phyloP scores from a whole-genome alignment of 2,888 invertebrate species.

The Calephelis perditalis region DNA sequence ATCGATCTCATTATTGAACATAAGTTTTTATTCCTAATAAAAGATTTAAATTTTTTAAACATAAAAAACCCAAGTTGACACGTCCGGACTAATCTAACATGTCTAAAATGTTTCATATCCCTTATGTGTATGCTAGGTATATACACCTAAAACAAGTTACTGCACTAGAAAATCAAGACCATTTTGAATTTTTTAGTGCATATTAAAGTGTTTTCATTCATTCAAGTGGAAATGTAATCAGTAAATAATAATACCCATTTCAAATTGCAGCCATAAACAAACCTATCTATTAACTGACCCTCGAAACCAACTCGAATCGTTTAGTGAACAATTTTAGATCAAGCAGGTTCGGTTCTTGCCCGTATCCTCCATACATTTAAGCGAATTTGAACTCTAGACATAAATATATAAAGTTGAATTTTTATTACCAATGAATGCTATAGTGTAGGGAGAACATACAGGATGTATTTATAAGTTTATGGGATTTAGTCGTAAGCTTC shows the following conservation, averaged over 20 bases:
- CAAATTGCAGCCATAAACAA: conserved; percentile 4
- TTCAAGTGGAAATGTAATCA: too few species aligned
- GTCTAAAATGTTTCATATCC: too few species aligned
- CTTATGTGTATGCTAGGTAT: too few species aligned
- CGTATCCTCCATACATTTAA: neutral
- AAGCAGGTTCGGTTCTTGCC: conserved; percentile 5
- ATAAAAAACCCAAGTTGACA: too few species aligned
- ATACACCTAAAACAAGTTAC: too few species aligned
- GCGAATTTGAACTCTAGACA: neutral
- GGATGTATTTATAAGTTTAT: conserved; percentile 11
- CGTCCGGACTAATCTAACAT: too few species aligned
- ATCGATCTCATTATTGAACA: too few species aligned
- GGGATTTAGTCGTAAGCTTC: conserved; percentile 3
- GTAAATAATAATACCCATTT: neutral
- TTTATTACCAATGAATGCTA: neutral
- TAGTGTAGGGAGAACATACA: neutral
- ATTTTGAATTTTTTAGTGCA: too few species aligned
- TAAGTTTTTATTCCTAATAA: too few species aligned
- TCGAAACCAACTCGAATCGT: conserved; percentile 6
- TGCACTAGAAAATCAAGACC: too few species aligned
- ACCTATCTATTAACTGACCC: conserved; percentile 11
- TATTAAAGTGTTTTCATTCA: too few species aligned
- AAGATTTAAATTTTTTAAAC: too few species aligned
- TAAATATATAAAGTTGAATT: neutral
- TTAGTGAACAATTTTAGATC: conserved; percentile 6